Percentiles rank a stretch among this genome's conserved stretches.
These are phyloP conservation scores for Morbakka virulenta DNA, from an alignment of 30 jellyfish, hydroid and myxozoan genomes.

Conservation along the genomic window DNA sequence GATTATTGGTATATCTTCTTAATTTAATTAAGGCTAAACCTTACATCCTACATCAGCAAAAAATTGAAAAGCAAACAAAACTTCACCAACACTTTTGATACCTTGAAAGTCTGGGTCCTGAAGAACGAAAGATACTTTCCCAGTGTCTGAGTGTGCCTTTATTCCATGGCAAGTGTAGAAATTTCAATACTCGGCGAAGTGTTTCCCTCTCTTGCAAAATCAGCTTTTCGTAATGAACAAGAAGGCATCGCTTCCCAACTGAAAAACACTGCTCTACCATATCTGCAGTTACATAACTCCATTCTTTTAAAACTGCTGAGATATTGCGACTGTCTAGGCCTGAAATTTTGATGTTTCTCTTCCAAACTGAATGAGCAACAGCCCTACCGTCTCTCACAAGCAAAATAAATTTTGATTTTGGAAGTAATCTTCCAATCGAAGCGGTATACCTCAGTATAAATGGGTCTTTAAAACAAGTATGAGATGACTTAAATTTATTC, in stretches of 20 bases:
- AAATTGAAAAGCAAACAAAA: too few relatives aligned
- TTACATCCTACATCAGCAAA: too few relatives aligned
- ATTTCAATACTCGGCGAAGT: background rate
- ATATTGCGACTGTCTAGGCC: background rate
- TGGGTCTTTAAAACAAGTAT: background rate
- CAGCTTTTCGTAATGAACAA: constrained; percentile 2
- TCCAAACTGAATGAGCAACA: background rate
- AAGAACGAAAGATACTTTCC: background rate
- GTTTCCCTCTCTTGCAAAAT: background rate
- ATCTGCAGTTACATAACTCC: background rate
- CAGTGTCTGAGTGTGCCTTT: background rate
- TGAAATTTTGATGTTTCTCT: background rate
- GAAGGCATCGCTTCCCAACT: background rate
- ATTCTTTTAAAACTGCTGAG: background rate
- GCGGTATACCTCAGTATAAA: background rate
- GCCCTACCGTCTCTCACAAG: constrained; percentile 21
- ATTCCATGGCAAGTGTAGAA: background rate
- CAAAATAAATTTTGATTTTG: background rate
- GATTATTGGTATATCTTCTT: too few relatives aligned
- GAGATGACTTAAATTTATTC: background rate
- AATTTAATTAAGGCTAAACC: too few relatives aligned
- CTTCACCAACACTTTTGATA: background rate
- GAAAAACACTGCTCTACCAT: background rate
- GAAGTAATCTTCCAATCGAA: background rate
- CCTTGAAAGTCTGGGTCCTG: background rate